A percentile compares a stretch with the other conserved stretches of the same genome.
Evolutionary conservation across 1,140 invertebrate species (phyloP).

Genomic region (Zaprionus camerounensis): DNA sequence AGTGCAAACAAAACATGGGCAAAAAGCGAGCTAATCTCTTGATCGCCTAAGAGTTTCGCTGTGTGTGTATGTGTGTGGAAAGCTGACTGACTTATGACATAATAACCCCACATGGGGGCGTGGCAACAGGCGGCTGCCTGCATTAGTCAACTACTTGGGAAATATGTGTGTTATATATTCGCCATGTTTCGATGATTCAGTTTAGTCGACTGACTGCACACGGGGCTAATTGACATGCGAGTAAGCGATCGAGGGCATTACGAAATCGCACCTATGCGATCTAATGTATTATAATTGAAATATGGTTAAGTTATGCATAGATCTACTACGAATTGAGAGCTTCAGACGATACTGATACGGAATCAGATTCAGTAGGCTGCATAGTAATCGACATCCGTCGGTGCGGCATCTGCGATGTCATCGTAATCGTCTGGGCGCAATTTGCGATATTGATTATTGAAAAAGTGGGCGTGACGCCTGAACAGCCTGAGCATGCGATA

Average conservation of each 20-base stretch:
- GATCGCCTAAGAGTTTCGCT: slow-evolving; percentile 15
- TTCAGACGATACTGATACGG: slow-evolving; percentile 20
- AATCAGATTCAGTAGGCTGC: slow-evolving; percentile 58
- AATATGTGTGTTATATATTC: slow-evolving; percentile 29
- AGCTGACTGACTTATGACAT: slow-evolving; percentile 40
- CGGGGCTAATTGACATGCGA: slow-evolving; percentile 42
- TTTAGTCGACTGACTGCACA: slow-evolving; percentile 34
- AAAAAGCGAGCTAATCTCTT: slow-evolving; percentile 42
- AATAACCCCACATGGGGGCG: slow-evolving; percentile 39
- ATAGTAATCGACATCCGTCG: slow-evolving; percentile 24
- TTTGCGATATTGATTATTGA: slow-evolving; percentile 83
- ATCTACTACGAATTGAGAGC: background rate
- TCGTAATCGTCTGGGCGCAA: slow-evolving; percentile 76
- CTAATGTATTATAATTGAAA: slow-evolving; percentile 59
- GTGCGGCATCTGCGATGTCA: slow-evolving; percentile 32
- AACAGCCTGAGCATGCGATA: slow-evolving; percentile 83
- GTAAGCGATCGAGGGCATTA: background rate
- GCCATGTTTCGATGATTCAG: slow-evolving; percentile 49
- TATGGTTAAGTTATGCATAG: slow-evolving; percentile 56
- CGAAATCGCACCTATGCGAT: slow-evolving; percentile 16
- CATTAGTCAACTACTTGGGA: slow-evolving; percentile 43
- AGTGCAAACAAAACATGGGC: slow-evolving; percentile 14
- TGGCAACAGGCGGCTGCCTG: slow-evolving; percentile 7
- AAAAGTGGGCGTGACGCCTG: slow-evolving; percentile 80
- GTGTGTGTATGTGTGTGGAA: slow-evolving; percentile 18